Evolutionary conservation across 2,888 invertebrate genomes (phyloP).

Genomic region (Cosmia trapezina): DNA sequence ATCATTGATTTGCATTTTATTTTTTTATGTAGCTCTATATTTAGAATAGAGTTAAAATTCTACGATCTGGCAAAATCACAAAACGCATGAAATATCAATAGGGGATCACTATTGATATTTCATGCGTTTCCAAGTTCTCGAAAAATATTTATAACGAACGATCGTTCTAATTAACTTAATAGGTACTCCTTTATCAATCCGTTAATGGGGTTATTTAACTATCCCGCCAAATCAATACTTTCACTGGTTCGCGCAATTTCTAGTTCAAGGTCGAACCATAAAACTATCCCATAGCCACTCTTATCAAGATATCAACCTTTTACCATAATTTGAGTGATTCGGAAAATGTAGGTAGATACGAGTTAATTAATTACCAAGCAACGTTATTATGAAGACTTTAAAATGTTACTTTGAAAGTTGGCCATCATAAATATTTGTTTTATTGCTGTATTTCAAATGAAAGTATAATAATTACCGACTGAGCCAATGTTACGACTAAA

Average conservation of each 20-base stretch:
- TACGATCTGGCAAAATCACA: not conserved
- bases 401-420: slow-evolving; percentile 28
- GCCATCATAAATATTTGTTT: slow-evolving; percentile 33
- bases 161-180: not conserved
- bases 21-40: not conserved
- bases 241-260: slow-evolving; percentile 46
- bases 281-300: slow-evolving; percentile 18
- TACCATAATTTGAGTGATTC: slow-evolving; percentile 36
- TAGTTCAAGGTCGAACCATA: slow-evolving; percentile 56
- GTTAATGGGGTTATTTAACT: slow-evolving; percentile 16
- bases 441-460: slow-evolving; percentile 32
- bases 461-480: slow-evolving; percentile 28
- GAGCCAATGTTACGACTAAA: slow-evolving; percentile 32
- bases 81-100: not conserved
- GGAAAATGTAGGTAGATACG: slow-evolving; percentile 28
- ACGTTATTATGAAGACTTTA: not conserved
- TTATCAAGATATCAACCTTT: slow-evolving; percentile 45
- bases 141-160: not conserved
- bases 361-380: slow-evolving; percentile 23
- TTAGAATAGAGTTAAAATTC: not conserved
- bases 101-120: fast-evolving
- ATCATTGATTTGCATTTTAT: slow-evolving; percentile 48
- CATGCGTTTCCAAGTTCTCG: not conserved
- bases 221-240: slow-evolving; percentile 49
- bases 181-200: not conserved